Percentiles rank a stretch among this genome's conserved stretches.
phyloP scores from a whole-genome alignment of 2,888 invertebrate species.

The Ichneumoninae sp. region DNA sequence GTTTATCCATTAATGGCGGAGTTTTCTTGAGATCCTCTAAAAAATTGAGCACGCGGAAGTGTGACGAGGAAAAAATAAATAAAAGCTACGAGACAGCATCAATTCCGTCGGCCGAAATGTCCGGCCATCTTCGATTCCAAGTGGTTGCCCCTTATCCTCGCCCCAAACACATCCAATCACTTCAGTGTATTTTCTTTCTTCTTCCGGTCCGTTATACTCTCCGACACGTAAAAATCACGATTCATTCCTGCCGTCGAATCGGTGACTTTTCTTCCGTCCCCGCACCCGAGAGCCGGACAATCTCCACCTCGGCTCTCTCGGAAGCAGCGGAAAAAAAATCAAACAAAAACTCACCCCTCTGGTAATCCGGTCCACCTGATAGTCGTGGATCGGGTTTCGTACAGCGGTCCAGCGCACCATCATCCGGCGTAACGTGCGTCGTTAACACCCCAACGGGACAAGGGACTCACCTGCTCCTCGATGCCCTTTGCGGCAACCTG shows the following conservation, averaged over 20 bases:
- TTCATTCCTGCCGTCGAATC: neutral
- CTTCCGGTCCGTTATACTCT: neutral
- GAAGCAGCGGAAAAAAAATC: conserved; percentile 22
- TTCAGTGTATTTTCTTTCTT: neutral
- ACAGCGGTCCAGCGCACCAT: conserved; percentile 13
- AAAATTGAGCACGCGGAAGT: neutral
- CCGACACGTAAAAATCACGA: conserved; percentile 18
- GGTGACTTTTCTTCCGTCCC: conserved; percentile 27
- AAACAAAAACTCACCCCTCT: conserved; percentile 46
- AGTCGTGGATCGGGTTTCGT: conserved; percentile 36
- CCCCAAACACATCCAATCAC: conserved; percentile 8
- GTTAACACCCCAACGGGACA: conserved; percentile 43
- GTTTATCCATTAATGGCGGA: neutral
- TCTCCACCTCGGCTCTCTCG: conserved; percentile 4
- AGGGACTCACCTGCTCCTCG: conserved; percentile 45
- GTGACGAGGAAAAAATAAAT: neutral
- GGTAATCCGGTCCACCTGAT: conserved; percentile 58
- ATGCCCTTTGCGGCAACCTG: neutral
- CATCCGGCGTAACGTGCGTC: conserved; percentile 31
- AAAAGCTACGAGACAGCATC: neutral
- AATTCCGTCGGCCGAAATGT: conserved; percentile 9
- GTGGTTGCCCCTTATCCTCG: neutral
- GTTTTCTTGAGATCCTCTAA: neutral
- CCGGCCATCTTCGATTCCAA: conserved; percentile 2
- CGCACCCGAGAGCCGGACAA: neutral